A percentile compares a stretch with the other conserved stretches of the same genome.
phyloP scores from a whole-genome alignment of 2,797 vertebrate species.

The Lithobates pipiens region DNA sequence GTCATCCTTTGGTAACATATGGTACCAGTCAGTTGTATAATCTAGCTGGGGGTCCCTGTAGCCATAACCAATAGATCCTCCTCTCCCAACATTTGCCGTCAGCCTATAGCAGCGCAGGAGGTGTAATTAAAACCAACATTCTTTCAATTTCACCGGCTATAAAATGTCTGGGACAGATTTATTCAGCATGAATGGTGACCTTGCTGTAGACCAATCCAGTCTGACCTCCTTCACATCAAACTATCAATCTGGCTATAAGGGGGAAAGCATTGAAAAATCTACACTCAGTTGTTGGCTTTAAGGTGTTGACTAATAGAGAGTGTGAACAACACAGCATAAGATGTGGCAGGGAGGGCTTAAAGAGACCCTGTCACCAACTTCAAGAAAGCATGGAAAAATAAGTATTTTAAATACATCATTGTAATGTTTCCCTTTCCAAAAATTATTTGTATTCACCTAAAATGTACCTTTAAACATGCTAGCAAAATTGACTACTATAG shows the following conservation, averaged over 20 bases:
- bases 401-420: too few species aligned
- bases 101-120: constrained; percentile 56
- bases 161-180: constrained; percentile 61
- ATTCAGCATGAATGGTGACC: constrained; percentile 49
- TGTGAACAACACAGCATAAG: constrained; percentile 53
- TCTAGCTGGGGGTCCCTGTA: constrained; percentile 62
- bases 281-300: constrained; percentile 53
- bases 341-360: constrained; percentile 64
- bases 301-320: constrained; percentile 53
- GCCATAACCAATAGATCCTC: constrained; percentile 55
- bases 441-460: too few species aligned
- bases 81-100: constrained; percentile 61
- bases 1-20: constrained; percentile 59
- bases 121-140: constrained; percentile 69
- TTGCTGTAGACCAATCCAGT: constrained; percentile 19
- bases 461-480: too few species aligned
- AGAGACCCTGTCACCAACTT: too few species aligned
- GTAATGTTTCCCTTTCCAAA: too few species aligned
- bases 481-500: too few species aligned
- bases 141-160: constrained; percentile 64
- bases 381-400: too few species aligned
- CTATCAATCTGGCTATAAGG: constrained; percentile 45
- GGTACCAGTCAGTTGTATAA: constrained; percentile 62
- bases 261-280: constrained; percentile 54
- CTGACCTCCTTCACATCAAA: constrained; percentile 60